These are phyloP conservation scores for Chiloscyllium plagiosum DNA, from an alignment of 2,113 vertebrate genomes.

Conservation along the genomic window DNA sequence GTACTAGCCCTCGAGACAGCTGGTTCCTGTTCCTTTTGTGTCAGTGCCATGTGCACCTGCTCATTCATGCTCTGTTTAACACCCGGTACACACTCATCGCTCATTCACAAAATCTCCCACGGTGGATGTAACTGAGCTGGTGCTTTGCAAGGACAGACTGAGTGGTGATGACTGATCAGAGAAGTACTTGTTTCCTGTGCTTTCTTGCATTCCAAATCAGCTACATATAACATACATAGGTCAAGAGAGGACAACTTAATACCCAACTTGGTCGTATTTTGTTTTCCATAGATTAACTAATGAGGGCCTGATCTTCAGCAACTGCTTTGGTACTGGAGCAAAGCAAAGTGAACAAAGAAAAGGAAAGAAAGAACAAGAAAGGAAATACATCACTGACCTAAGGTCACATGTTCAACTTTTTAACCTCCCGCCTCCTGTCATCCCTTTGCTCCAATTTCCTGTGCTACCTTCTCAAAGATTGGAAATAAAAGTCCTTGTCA, in stretches of 20 bases:
- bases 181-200: background rate
- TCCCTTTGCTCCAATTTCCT: background rate
- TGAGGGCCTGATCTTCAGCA: background rate
- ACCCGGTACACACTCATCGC: constrained; percentile 9
- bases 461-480: background rate
- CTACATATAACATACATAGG: background rate
- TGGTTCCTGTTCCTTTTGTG: constrained; percentile 11
- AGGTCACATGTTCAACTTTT: too few relatives aligned
- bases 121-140: background rate
- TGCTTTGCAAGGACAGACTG: background rate
- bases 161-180: background rate
- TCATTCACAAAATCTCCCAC: constrained; percentile 24
- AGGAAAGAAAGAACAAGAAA: background rate
- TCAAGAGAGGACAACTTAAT: background rate
- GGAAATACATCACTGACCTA: background rate
- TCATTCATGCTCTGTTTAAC: constrained; percentile 30
- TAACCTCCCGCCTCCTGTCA: background rate
- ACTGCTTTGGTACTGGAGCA: background rate
- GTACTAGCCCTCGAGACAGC: constrained; percentile 17
- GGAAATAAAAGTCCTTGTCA: background rate
- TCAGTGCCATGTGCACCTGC: constrained; percentile 23
- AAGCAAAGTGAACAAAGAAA: background rate
- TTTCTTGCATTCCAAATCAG: background rate
- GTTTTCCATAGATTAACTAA: background rate
- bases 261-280: background rate